phyloP scores from a whole-genome alignment of 2,113 vertebrate species.

The Paramormyrops kingsleyae region DNA sequence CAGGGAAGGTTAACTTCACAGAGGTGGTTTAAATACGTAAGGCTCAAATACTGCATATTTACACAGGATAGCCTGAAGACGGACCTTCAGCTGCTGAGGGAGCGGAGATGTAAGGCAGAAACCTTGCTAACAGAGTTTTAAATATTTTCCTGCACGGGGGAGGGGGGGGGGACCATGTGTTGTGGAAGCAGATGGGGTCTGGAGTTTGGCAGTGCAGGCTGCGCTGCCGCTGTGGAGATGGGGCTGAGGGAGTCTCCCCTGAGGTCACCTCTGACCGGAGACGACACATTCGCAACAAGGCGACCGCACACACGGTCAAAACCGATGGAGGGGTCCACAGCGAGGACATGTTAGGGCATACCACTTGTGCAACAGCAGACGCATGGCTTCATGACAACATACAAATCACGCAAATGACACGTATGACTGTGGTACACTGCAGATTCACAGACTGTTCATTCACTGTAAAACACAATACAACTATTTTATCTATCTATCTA shows the following conservation, averaged over 20 bases:
- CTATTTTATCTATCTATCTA: too few species aligned
- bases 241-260: background rate
- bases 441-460: too few species aligned
- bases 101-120: conserved; percentile 12
- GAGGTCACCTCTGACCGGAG: background rate
- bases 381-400: background rate
- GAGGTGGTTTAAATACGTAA: background rate
- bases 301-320: background rate
- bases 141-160: conserved; percentile 15
- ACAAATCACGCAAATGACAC: background rate
- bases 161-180: conserved; percentile 6
- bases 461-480: too few species aligned
- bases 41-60: background rate
- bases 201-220: conserved; percentile 21
- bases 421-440: too few species aligned
- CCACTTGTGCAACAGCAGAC: background rate
- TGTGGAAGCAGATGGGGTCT: conserved; percentile 25
- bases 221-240: background rate
- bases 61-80: background rate
- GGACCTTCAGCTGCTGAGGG: too few species aligned
- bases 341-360: too few species aligned
- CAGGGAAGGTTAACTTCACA: background rate
- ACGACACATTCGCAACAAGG: background rate
- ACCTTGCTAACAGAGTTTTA: conserved; percentile 24
- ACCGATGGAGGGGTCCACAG: too few species aligned